Conservation (phyloP, 92 coral and sea anemone species). For the Palythoa grandiflora region DNA sequence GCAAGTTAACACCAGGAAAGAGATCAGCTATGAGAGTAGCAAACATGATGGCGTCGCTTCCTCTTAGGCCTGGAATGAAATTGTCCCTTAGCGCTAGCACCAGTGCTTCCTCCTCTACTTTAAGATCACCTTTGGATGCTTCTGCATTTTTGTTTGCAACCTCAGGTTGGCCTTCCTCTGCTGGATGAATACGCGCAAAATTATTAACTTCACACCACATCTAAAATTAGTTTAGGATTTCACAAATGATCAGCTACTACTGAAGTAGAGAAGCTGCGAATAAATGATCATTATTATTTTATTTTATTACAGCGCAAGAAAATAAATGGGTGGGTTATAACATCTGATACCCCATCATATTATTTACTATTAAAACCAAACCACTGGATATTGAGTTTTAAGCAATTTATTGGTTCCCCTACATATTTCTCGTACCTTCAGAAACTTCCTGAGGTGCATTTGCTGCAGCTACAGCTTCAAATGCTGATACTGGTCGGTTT, state of each 20-base stretch:
- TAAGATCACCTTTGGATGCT: slow-evolving; percentile 53
- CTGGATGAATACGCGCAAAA: neutral
- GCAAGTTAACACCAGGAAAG: slow-evolving; percentile 86
- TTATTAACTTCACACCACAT: neutral
- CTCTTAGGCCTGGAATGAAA: slow-evolving; percentile 86
- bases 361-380: too few relatives aligned
- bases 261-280: too few relatives aligned
- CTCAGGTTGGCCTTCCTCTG: slow-evolving; percentile 1
- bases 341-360: too few relatives aligned
- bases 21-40: slow-evolving; percentile 87
- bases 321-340: too few relatives aligned
- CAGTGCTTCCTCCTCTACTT: slow-evolving; percentile 82
- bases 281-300: too few relatives aligned
- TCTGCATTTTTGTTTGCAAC: slow-evolving; percentile 3
- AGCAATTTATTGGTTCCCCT: too few relatives aligned
- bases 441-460: slow-evolving; percentile 58
- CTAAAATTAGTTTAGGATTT: too few relatives aligned
- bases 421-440: slow-evolving; percentile 50
- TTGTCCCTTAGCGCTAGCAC: slow-evolving; percentile 90
- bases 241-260: too few relatives aligned
- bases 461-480: slow-evolving; percentile 66
- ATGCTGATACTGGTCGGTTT: slow-evolving; percentile 28
- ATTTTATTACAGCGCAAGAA: too few relatives aligned
- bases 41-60: slow-evolving; percentile 92
- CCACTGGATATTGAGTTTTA: too few relatives aligned